Conservation (phyloP, 2,797 vertebrate species). For the Chelidonichthys spinosus region DNA sequence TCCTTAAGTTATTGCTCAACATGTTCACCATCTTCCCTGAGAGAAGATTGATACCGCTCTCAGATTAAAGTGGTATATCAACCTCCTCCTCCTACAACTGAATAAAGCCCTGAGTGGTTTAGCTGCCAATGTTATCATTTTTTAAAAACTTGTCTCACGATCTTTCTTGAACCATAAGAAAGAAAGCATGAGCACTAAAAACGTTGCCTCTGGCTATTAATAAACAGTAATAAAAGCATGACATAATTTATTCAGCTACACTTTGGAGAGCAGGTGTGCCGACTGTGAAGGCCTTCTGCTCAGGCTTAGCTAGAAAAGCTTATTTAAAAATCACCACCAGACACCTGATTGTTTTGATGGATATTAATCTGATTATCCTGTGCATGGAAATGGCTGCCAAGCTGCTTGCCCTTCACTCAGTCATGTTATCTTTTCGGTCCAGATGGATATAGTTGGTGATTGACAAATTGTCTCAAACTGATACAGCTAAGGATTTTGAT, state of each 20-base stretch:
- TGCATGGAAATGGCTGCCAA: conserved; percentile 17
- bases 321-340: conserved; percentile 32
- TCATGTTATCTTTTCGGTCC: conserved; percentile 45
- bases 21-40: too few species aligned
- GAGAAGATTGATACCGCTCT: too few species aligned
- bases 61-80: background rate
- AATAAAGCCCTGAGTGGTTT: background rate
- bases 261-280: background rate
- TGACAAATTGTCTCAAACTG: conserved; percentile 26
- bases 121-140: background rate
- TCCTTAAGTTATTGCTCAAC: background rate
- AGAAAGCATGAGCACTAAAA: background rate
- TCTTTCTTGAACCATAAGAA: background rate
- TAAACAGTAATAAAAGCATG: background rate
- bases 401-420: conserved; percentile 2
- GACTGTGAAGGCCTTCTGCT: conserved; percentile 10
- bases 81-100: background rate
- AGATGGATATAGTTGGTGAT: conserved; percentile 36
- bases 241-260: background rate
- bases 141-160: background rate
- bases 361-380: conserved; percentile 33
- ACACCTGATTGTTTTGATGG: conserved; percentile 31
- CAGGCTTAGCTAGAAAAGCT: background rate
- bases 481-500: conserved; percentile 6
- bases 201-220: background rate